These are phyloP conservation scores for Nestor notabilis DNA, from an alignment of 2,113 vertebrate species.

Conservation along the genomic window DNA sequence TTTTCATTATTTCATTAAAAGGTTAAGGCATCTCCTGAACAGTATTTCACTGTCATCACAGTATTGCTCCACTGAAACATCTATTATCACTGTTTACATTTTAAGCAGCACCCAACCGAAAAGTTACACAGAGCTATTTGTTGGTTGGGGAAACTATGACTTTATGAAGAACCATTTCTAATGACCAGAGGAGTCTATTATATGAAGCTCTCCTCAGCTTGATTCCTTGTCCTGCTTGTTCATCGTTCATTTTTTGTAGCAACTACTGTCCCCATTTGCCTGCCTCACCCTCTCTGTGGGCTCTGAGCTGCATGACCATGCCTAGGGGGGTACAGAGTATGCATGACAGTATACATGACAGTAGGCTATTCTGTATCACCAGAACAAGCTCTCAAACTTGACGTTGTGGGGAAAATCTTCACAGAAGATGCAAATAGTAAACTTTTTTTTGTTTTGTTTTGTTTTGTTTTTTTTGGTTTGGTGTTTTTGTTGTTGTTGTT, in stretches of 20 bases:
- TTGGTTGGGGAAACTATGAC: not conserved
- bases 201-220: not conserved
- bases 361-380: not conserved
- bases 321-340: rapidly evolving
- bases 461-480: too few species aligned
- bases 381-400: not conserved
- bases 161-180: not conserved
- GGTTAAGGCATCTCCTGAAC: not conserved
- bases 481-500: too few species aligned
- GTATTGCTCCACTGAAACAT: not conserved
- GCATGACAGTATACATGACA: not conserved
- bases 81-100: not conserved
- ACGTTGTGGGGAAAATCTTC: not conserved
- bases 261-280: not conserved
- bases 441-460: too few species aligned
- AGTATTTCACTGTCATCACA: not conserved
- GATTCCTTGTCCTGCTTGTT: not conserved
- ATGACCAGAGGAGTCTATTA: not conserved
- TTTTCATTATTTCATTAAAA: not conserved
- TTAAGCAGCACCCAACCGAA: not conserved
- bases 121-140: not conserved
- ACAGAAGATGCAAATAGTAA: not conserved
- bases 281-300: not conserved
- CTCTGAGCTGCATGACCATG: not conserved
- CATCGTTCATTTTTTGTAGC: not conserved